Evolutionary conservation across 2,797 vertebrate species (phyloP).

Genomic region (Hapalemur alaotrensis): DNA sequence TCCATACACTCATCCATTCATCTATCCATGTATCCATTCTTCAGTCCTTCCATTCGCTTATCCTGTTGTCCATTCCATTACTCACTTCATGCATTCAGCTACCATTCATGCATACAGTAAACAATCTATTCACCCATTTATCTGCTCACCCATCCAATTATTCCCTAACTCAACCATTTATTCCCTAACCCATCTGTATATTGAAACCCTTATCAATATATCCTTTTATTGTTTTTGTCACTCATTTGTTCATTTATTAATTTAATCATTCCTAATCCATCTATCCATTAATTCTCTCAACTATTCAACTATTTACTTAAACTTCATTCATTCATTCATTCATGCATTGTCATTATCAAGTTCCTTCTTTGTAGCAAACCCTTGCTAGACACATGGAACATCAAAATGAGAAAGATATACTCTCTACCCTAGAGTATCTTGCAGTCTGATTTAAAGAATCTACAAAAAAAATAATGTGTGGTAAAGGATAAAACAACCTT

Average conservation of each 20-base stretch:
- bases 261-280: background rate
- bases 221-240: background rate
- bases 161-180: background rate
- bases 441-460: background rate
- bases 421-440: background rate
- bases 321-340: background rate
- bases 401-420: background rate
- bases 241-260: background rate
- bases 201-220: background rate
- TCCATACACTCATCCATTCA: background rate
- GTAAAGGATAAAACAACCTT: background rate
- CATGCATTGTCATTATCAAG: background rate
- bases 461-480: background rate
- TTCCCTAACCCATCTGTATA: background rate
- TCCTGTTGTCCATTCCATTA: background rate
- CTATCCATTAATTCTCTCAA: background rate
- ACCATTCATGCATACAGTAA: background rate
- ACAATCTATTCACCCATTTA: background rate
- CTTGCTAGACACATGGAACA: background rate
- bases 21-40: background rate
- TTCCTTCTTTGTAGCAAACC: background rate
- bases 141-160: background rate
- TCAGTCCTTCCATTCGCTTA: background rate
- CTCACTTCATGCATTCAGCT: background rate
- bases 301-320: background rate